Evolutionary conservation across 2,797 vertebrate species (phyloP), one percentile per base, ranked within the genome.

Genomic region (Eidolon dupreanum): DNA sequence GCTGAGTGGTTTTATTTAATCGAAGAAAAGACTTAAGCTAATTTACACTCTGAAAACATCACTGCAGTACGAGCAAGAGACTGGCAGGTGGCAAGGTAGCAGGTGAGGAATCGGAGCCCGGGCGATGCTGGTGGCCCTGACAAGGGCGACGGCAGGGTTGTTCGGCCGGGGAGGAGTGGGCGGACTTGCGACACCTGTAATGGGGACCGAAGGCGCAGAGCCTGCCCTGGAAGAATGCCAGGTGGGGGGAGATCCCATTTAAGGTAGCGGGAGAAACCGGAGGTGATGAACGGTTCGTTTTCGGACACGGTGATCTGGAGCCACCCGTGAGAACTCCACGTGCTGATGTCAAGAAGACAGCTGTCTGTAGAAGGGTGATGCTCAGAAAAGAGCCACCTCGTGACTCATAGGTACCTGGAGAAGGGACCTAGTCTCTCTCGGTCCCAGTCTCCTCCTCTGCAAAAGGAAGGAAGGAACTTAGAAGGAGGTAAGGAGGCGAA

Each of bases 41-140:
- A 70, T 33, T 7, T 28, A 13, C 8, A 36, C 36, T 77, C 83
- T 24, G 16, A 28, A 38, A 33, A 8, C 19, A 43, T 9, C 41
- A 33, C 33, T 0, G 3, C 3, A 0, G 28, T 20, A 7, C 22
- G 43, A 61, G 15, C 5, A 8, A 33, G 8, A n/a, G 46, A 2
- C 3, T 8, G 16, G 19, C 2, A 1, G 26, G 26, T 6, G 43
- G 20, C 11, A 31, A 63, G 22, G 8, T 33, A 63, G 28, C 26
- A 31, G 6, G 26, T 5, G 6, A 24, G 53, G 33, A 57, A 5
- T 57, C 3, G 55, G 59, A 38, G 19, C 59, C 51, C 49, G 5
- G 31, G 51, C 1, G 20, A 7, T 12, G 8, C 8, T 8, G 36
- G 24, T 3, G 6, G 49, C 20, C n/a, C 5, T 13, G 61, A 15